Percentiles rank a stretch among this genome's conserved stretches.
Conservation (phyloP, 2,888 invertebrate genomes). For the Drosophila testacea region DNA sequence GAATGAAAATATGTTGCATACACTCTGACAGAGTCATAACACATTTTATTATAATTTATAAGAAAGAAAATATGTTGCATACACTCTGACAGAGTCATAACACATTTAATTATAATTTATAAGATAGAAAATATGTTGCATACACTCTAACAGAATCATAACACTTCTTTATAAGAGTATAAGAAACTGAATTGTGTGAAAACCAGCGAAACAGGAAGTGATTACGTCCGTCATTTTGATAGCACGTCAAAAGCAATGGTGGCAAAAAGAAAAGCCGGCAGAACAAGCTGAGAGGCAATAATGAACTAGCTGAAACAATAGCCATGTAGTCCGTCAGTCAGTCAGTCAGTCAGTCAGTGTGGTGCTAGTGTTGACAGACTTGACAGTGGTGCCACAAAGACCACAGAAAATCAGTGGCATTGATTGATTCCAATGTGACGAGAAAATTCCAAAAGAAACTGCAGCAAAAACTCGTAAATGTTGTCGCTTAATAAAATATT, state of each 20-base stretch:
- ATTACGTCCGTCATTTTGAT: constrained; percentile 76
- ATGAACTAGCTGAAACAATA: constrained; percentile 74
- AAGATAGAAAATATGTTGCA: background rate
- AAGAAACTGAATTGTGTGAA: constrained; percentile 39
- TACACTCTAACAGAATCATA: background rate
- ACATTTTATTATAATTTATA: too few relatives aligned
- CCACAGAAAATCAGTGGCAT: constrained; percentile 52
- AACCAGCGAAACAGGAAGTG: constrained; percentile 70
- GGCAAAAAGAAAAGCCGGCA: constrained; percentile 29
- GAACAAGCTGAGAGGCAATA: constrained; percentile 52
- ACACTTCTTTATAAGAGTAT: constrained; percentile 2
- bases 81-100: background rate
- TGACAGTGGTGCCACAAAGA: constrained; percentile 39
- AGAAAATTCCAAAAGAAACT: constrained; percentile 2
- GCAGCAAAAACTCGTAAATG: constrained; percentile 9
- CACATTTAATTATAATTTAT: too few relatives aligned
- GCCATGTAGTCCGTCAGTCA: constrained; percentile 56
- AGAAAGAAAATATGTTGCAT: background rate
- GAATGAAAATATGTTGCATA: background rate
- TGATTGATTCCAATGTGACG: constrained; percentile 65
- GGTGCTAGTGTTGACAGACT: constrained; percentile 6
- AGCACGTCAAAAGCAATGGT: constrained; percentile 65
- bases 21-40: background rate
- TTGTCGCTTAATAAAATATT: background rate
- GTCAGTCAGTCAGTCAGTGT: constrained; percentile 12